Evolutionary conservation across 1,140 invertebrate genomes (phyloP).

Genomic region (Drosophila bocki): DNA sequence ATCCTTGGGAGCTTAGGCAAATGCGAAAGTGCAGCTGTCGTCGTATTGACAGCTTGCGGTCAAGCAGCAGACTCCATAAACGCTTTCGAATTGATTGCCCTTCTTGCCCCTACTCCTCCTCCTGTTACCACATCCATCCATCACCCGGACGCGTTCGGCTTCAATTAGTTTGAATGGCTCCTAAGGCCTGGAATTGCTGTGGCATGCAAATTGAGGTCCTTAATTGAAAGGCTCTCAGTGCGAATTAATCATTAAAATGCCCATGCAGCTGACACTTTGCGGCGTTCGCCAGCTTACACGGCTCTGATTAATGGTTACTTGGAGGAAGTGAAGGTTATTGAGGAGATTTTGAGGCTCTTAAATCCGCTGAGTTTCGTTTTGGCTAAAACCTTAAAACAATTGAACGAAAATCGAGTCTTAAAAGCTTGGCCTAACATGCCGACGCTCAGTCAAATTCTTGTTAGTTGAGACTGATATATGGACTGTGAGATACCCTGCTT

Average conservation of each 20-base stretch:
- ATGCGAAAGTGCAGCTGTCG: constrained; percentile 76
- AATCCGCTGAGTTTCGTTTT: constrained; percentile 57
- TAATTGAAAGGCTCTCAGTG: constrained; percentile 68
- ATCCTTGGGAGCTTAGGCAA: constrained; percentile 63
- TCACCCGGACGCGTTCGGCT: constrained; percentile 53
- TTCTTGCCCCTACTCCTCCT: background rate
- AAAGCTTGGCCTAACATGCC: constrained; percentile 47
- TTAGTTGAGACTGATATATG: no score
- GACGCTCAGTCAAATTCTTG: constrained; percentile 27
- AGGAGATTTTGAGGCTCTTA: constrained; percentile 40
- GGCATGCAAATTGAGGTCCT: constrained; percentile 72
- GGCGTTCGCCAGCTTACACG: constrained; percentile 50
- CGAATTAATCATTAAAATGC: constrained; percentile 79
- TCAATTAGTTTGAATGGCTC: constrained; percentile 56
- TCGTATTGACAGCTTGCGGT: constrained; percentile 78
- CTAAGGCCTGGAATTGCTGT: constrained; percentile 34
- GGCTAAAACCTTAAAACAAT: constrained; percentile 59
- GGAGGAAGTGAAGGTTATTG: constrained; percentile 4
- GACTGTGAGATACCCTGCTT: constrained; percentile 2
- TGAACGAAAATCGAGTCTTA: constrained; percentile 22
- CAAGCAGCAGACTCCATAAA: constrained; percentile 62
- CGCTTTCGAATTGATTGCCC: constrained; percentile 75
- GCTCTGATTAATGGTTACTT: constrained; percentile 68
- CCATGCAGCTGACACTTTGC: constrained; percentile 67
- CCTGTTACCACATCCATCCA: constrained; percentile 49